Evolutionary conservation across 1,140 invertebrate genomes (phyloP), one percentile per base, ranked within the genome.

Genomic region (Cydia strobilella): DNA sequence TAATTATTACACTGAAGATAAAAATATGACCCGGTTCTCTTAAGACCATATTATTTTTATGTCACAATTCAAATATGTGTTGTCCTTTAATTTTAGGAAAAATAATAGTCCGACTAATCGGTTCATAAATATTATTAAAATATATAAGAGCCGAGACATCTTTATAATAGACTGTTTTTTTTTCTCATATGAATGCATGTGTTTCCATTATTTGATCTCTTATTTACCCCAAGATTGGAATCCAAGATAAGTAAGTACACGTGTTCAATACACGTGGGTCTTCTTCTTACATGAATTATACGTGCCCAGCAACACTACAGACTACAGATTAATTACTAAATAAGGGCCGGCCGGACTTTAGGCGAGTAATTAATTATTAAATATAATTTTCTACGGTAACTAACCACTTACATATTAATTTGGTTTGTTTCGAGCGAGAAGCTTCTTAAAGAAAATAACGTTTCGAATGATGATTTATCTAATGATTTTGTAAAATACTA

Each of bases 191-290:
- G 15, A 54, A 54, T 54, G 7, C n/a, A 1, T 54, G 51, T 18
- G 7, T 18, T 54, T 18, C 1, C 51, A 54, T 42, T 51, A 51
- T 18, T 51, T 18, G n/a, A 15, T 18, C 4, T 51, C n/a, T 51
- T 18, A 18, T 54, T 18, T 7, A 54, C 10, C 6, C 51, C 51
- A 51, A 51, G 51, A 18, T 0, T 54, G 2, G 12, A 54, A 54
- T 54, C 51, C n/a, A 54, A 54, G 51, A 18, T 54, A 54, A 54
- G n/a, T 54, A 54, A 54, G 15, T 54, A 18, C n/a, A 54, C 51
- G n/a, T 54, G 51, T 54, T 54, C 7, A 54, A 54, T 54, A 18
- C 51, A 9, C 51, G 15, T 18, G 48, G 48, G 48, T 51, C 48
- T 18, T 45, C 42, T 54, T 18, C 51, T 18, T 54, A 54, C 15